Conservation (phyloP, 2,797 vertebrate species). For the Hylomyscus alleni region DNA sequence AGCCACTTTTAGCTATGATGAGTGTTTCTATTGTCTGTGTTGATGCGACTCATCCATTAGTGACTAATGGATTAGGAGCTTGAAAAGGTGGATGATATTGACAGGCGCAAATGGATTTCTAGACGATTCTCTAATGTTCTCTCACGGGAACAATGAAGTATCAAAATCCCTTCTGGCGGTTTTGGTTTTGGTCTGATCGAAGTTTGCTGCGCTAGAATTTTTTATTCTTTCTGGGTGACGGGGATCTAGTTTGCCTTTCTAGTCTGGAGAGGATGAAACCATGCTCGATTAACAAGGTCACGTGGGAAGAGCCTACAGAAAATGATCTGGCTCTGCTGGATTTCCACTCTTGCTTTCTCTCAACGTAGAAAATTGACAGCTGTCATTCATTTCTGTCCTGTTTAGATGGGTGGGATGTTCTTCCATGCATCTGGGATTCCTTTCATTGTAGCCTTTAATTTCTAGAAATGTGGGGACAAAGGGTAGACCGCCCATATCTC, state of each 20-base stretch:
- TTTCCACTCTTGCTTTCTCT: not conserved
- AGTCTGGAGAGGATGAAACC: not conserved
- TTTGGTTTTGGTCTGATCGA: slow-evolving; percentile 11
- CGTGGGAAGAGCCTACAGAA: not conserved
- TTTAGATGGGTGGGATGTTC: not conserved
- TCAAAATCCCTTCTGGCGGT: not conserved
- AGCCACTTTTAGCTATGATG: not conserved
- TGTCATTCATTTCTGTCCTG: not conserved
- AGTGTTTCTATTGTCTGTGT: slow-evolving; percentile 23
- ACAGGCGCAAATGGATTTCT: slow-evolving; percentile 60
- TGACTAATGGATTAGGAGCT: slow-evolving; percentile 41
- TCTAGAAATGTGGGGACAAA: not conserved
- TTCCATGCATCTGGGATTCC: not conserved
- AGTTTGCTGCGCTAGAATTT: not conserved
- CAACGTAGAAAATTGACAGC: slow-evolving; percentile 32
- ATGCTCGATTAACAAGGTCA: not conserved
- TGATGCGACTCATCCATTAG: slow-evolving; percentile 16
- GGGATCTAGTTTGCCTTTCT: not conserved
- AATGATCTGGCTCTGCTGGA: slow-evolving; percentile 37
- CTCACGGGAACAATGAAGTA: slow-evolving; percentile 26
- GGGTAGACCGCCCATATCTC: not conserved
- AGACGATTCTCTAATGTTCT: slow-evolving; percentile 56
- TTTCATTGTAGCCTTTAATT: slow-evolving; percentile 52
- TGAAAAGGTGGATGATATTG: slow-evolving; percentile 28
- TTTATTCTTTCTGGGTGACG: slow-evolving; percentile 7